Evolutionary conservation across 1,140 invertebrate genomes (phyloP), one percentile per base, ranked within the genome.

Genomic region (Magallana angulata): DNA sequence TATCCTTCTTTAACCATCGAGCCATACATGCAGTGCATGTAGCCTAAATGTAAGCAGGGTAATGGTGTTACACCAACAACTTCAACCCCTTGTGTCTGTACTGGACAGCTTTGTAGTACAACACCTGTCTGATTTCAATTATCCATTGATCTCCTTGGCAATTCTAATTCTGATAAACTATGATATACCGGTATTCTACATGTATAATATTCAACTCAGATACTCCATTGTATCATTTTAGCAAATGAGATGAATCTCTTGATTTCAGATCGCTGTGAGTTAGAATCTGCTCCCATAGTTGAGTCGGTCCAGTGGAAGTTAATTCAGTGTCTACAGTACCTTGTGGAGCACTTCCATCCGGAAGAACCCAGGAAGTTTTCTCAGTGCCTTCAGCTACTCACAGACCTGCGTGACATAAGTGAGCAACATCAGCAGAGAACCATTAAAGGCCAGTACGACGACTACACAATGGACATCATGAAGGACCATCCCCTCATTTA

Each of bases 201-300:
- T 48, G 36, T 48, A 48, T 48, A 48, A 48, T 48, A 48, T 48
- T 48, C 0, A 48, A 48, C 36, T 48, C 36, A 48, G 2, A 48
- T 48, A 48, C 36, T 48, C 36, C 36, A 48, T 4, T 48, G 36
- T 48, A 48, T 3, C 36, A 48, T 48, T 48, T 48, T 48, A 48
- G 3, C 36, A 48, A 48, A 48, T 48, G 30, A 82, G 84, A n/a
- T 82, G 88, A n/a, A 86, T 92, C 36, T 48, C 36, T 48, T 48
- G 36, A 18, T 81, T 84, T 60, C 71, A 82, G 81, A 82, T 82
- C 81, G 81, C 81, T 57, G 81, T 82, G 48, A 36, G 12, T 82
- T 82, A 14, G 81, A 82, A 11, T 36, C 14, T 7, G 48, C 81
- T 1, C 36, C 14, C 14, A 0, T 57, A 5, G 81, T 82, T 6